phyloP scores from a whole-genome alignment of 2,888 invertebrate genomes.

The Nemotelus pantherinus region DNA sequence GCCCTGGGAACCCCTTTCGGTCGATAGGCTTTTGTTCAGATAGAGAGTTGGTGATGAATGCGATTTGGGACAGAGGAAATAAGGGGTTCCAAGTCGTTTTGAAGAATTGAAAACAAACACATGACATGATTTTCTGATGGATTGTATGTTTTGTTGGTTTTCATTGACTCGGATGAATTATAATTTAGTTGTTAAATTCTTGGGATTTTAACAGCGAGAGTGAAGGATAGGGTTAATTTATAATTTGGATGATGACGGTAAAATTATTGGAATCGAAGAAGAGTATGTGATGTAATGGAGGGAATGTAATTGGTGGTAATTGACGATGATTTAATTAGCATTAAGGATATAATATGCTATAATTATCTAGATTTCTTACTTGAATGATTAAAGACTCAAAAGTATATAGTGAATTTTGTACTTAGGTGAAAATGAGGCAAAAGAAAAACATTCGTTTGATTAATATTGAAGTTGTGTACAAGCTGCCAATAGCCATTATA shows the following conservation, averaged over 20 bases:
- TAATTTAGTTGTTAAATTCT: not conserved
- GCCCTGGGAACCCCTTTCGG: slow-evolving; percentile 42
- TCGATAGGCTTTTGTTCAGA: not conserved
- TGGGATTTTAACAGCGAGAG: not conserved
- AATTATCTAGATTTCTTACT: too few relatives aligned
- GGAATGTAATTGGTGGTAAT: too few relatives aligned
- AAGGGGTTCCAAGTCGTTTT: slow-evolving; percentile 19
- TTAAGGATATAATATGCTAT: too few relatives aligned
- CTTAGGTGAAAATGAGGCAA: too few relatives aligned
- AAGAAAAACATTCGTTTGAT: too few relatives aligned
- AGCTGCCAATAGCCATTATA: too few relatives aligned
- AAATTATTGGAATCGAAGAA: too few relatives aligned
- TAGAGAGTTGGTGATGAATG: not conserved
- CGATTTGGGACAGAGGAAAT: not conserved
- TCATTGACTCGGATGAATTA: not conserved
- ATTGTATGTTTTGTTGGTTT: slow-evolving; percentile 5
- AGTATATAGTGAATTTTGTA: too few relatives aligned
- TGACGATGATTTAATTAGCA: too few relatives aligned
- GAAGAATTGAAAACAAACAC: slow-evolving; percentile 43
- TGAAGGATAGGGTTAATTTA: slow-evolving; percentile 15
- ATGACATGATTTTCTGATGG: slow-evolving; percentile 40
- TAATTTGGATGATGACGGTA: not conserved
- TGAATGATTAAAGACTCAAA: too few relatives aligned
- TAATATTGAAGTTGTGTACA: too few relatives aligned
- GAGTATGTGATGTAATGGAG: too few relatives aligned